Evolutionary conservation across 2,113 vertebrate species (phyloP).

Genomic region (Symphodus melops): DNA sequence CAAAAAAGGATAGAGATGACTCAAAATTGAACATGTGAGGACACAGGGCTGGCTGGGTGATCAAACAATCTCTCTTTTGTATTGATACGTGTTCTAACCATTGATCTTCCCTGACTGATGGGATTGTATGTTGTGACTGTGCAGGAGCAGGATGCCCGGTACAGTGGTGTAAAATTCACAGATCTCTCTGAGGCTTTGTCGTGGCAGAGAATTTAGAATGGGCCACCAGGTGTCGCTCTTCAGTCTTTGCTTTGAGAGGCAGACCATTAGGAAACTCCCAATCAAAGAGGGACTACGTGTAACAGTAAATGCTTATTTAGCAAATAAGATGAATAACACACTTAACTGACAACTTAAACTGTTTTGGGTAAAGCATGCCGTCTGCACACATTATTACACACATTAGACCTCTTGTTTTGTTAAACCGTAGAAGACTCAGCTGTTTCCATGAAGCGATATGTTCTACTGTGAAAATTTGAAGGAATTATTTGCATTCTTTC

Average conservation of each 20-base stretch:
- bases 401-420: neutral
- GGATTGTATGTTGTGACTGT: neutral
- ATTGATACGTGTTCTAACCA: conserved; percentile 55
- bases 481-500: neutral
- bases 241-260: conserved; percentile 34
- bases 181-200: conserved; percentile 7
- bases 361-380: conserved; percentile 4
- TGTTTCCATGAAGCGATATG: neutral
- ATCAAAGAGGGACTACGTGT: conserved; percentile 5
- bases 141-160: neutral
- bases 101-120: conserved; percentile 42
- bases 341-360: neutral
- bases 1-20: conserved; percentile 42
- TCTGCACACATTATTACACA: conserved; percentile 2
- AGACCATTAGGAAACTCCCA: neutral
- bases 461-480: neutral
- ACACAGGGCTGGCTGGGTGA: conserved; percentile 42
- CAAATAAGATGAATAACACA: neutral
- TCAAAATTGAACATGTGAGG: conserved; percentile 57
- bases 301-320: conserved; percentile 16
- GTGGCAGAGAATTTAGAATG: neutral
- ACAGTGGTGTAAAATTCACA: conserved; percentile 22
- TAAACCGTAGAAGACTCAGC: no score
- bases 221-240: conserved; percentile 59
- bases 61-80: conserved; percentile 40